phyloP scores from a whole-genome alignment of 2,113 vertebrate genomes.

The Oryzias melastigma region DNA sequence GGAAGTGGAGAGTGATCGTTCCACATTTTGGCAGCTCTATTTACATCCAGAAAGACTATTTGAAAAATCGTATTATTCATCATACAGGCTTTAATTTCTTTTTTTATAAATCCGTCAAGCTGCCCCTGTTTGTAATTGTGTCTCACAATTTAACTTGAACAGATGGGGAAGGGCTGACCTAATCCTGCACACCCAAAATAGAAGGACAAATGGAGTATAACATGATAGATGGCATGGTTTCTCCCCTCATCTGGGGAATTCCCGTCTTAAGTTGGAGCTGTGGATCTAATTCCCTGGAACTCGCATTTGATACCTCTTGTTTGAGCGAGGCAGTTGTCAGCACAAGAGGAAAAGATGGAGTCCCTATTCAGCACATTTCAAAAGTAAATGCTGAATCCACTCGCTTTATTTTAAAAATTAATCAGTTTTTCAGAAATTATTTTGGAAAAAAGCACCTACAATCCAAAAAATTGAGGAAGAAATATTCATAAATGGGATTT shows the following conservation, averaged over 20 bases:
- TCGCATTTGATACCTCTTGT: constrained; percentile 42
- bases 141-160: constrained; percentile 16
- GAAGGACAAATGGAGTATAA: constrained; percentile 51
- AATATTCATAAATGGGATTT: not conserved
- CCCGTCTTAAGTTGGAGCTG: constrained; percentile 49
- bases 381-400: not conserved
- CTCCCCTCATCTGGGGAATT: constrained; percentile 57
- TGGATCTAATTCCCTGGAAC: constrained; percentile 50
- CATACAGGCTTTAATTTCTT: no score
- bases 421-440: not conserved
- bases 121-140: not conserved
- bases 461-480: not conserved
- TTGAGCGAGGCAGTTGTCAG: constrained; percentile 3
- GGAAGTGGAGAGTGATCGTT: constrained; percentile 12
- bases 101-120: no score
- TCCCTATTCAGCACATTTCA: constrained; percentile 9
- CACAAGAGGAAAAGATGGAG: not conserved
- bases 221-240: constrained; percentile 39
- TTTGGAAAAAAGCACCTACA: not conserved
- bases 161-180: constrained; percentile 11
- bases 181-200: constrained; percentile 49
- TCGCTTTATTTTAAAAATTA: not conserved
- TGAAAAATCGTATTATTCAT: not conserved
- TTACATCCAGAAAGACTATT: not conserved
- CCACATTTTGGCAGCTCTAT: not conserved